phyloP scores from a whole-genome alignment of 2,113 vertebrate genomes.

The Puma concolor region DNA sequence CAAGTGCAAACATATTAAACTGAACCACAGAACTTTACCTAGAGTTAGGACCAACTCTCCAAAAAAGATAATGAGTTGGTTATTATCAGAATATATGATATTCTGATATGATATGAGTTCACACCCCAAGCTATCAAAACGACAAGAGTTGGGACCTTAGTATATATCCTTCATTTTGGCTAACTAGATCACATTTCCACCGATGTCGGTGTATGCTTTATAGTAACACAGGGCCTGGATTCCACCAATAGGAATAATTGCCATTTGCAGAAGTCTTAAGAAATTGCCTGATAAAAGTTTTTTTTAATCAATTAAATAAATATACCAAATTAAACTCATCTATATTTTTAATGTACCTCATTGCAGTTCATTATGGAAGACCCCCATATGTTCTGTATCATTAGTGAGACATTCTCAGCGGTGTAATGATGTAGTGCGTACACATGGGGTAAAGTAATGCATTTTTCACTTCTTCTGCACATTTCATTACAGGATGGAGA shows the following conservation, averaged over 20 bases:
- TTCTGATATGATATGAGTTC: too few relatives aligned
- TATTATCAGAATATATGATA: too few relatives aligned
- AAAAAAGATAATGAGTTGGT: neutral
- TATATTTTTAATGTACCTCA: conserved; percentile 71
- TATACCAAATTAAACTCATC: conserved; percentile 72
- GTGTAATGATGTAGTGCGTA: conserved; percentile 50
- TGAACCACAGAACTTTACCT: neutral
- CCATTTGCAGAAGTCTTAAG: neutral
- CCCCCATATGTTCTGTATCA: conserved; percentile 72
- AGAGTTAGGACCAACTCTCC: neutral
- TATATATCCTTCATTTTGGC: neutral
- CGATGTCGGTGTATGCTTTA: neutral
- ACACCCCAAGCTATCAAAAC: neutral
- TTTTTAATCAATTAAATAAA: conserved; percentile 69
- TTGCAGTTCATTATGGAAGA: conserved; percentile 63
- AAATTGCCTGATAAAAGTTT: conserved; percentile 29
- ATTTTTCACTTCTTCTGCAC: conserved; percentile 61
- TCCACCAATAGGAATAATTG: neutral
- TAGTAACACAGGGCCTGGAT: neutral
- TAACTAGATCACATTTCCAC: neutral
- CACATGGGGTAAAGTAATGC: conserved; percentile 46
- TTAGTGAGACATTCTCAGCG: conserved; percentile 65
- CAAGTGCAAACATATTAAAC: neutral
- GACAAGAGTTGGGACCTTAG: neutral
- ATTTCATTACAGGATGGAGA: conserved; percentile 73